Evolutionary conservation across 2,888 invertebrate species (phyloP).

Genomic region (Mimachlamys varia): DNA sequence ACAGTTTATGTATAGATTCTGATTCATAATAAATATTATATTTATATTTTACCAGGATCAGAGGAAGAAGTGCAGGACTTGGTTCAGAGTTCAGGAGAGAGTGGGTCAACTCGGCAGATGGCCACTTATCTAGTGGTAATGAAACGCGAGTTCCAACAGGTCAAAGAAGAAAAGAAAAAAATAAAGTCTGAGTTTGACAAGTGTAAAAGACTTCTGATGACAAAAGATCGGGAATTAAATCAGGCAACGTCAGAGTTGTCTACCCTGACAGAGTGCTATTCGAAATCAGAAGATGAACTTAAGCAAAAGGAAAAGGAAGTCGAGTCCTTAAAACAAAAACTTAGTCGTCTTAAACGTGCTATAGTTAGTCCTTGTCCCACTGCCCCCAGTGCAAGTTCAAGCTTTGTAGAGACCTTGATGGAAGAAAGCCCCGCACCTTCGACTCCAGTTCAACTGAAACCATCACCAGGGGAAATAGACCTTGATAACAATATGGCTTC

Average conservation of each 20-base stretch:
- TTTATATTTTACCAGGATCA: conserved; percentile 61
- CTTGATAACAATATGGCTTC: conserved; percentile 46
- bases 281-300: conserved; percentile 70
- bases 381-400: conserved; percentile 56
- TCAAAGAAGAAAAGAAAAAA: conserved; percentile 68
- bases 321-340: conserved; percentile 60
- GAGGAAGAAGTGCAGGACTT: conserved; percentile 64
- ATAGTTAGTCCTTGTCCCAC: conserved; percentile 58
- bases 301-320: conserved; percentile 66
- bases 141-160: conserved; percentile 74
- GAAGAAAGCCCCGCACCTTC: conserved; percentile 62
- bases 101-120: neutral
- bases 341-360: conserved; percentile 58
- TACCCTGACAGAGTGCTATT: conserved; percentile 61
- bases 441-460: conserved; percentile 60
- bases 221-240: conserved; percentile 58
- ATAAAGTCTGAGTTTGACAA: conserved; percentile 68
- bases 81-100: conserved; percentile 53
- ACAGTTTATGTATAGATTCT: too few species aligned
- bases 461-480: conserved; percentile 53
- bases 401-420: conserved; percentile 66
- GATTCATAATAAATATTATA: too few species aligned
- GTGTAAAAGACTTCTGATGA: conserved; percentile 60
- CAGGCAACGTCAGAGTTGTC: conserved; percentile 60
- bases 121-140: conserved; percentile 68